phyloP scores from a whole-genome alignment of 1,140 invertebrate species.

The Coenobita brevimanus region DNA sequence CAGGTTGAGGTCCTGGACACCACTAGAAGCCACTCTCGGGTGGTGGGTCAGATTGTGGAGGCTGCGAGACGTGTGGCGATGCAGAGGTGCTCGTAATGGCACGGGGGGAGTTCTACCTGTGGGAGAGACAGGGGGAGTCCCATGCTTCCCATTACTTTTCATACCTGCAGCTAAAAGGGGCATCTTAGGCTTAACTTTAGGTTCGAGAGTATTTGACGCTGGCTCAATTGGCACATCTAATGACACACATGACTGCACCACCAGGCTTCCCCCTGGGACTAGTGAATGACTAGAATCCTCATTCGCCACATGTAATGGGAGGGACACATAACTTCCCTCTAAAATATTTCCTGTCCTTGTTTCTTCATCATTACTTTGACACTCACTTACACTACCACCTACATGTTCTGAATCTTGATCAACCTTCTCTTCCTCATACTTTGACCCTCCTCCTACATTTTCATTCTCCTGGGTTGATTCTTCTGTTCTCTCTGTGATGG shows the following conservation, averaged over 20 bases:
- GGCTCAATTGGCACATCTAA: neutral
- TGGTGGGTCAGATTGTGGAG: constrained; percentile 20
- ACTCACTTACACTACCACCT: neutral
- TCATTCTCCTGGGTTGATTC: constrained; percentile 35
- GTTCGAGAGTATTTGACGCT: neutral
- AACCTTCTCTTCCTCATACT: neutral
- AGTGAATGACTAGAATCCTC: constrained; percentile 21
- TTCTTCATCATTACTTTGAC: neutral
- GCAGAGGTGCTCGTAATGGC: neutral
- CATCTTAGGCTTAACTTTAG: constrained; percentile 1
- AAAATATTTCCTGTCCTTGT: too few relatives aligned
- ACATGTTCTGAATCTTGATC: neutral
- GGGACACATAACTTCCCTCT: neutral
- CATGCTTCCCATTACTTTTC: neutral
- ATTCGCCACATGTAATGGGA: neutral
- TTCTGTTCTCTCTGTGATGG: constrained; percentile 49
- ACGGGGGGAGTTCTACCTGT: neutral
- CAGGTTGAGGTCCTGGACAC: constrained; percentile 4
- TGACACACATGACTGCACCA: neutral
- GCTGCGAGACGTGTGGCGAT: constrained; percentile 29
- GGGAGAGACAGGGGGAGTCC: neutral
- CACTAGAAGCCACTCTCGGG: neutral
- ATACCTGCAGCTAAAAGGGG: neutral
- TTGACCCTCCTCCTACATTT: neutral
- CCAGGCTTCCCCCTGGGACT: constrained; percentile 2